phyloP scores from a whole-genome alignment of 2,797 vertebrate species.

The Mallotus villosus region DNA sequence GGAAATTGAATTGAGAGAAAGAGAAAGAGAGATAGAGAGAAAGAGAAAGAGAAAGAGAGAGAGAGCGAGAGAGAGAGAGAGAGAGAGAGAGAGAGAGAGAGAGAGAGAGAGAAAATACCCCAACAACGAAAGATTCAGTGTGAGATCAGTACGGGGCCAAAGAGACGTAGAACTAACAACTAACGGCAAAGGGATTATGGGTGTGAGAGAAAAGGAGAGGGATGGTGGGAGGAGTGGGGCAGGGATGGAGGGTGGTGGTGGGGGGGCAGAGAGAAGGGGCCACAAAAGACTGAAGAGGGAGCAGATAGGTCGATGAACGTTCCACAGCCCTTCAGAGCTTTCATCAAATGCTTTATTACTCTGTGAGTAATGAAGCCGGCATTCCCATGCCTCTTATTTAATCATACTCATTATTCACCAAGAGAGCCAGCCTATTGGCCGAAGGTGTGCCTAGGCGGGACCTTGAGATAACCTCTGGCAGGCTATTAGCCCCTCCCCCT shows the following conservation, averaged over 20 bases:
- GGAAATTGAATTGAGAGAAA: not conserved
- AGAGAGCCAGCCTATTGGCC: not conserved
- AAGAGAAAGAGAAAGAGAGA: not conserved
- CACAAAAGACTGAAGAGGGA: not conserved
- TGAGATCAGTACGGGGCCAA: not conserved
- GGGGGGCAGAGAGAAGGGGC: not conserved
- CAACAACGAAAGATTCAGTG: not conserved
- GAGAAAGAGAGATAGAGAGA: too few relatives aligned
- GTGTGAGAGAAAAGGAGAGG: not conserved
- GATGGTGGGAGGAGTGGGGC: not conserved
- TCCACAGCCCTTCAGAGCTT: not conserved
- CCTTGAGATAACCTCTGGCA: slow-evolving; percentile 18
- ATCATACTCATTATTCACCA: slow-evolving; percentile 15
- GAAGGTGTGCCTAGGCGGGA: slow-evolving; percentile 6
- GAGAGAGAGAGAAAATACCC: not conserved
- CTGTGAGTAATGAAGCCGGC: not conserved
- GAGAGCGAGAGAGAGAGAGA: not conserved
- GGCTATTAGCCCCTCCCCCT: not conserved
- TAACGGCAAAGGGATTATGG: slow-evolving; percentile 8
- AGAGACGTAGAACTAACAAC: not conserved
- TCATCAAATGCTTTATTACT: slow-evolving; percentile 1
- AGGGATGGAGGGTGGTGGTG: not conserved
- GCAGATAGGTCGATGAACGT: not conserved
- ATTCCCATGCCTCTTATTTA: not conserved
- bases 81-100: not conserved